Conservation (phyloP, 2,888 invertebrate genomes). For the Nomada ruficornis region DNA sequence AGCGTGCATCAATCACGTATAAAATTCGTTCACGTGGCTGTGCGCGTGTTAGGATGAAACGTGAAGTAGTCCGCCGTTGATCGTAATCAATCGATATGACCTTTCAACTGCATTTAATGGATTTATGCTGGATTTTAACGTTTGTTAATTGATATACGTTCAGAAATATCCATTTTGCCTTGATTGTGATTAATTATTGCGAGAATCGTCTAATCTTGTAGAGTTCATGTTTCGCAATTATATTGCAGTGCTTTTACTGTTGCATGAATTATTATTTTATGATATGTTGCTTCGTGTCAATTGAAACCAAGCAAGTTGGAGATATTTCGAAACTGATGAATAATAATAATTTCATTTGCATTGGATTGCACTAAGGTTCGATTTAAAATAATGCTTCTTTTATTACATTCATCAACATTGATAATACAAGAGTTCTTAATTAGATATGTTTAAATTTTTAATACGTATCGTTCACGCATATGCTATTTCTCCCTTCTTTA, state of each 20-base stretch:
- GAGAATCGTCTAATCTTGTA: too few species aligned
- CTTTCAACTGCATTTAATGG: slow-evolving; percentile 6
- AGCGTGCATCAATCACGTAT: slow-evolving; percentile 39
- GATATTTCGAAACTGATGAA: neutral
- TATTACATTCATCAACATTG: neutral
- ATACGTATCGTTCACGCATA: too few species aligned
- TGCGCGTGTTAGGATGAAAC: neutral
- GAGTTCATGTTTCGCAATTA: too few species aligned
- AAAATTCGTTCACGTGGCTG: slow-evolving; percentile 2
- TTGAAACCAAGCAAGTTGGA: neutral
- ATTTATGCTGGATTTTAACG: neutral
- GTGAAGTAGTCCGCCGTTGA: too few species aligned
- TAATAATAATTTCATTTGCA: neutral
- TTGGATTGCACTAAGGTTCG: neutral
- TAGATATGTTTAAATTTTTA: too few species aligned
- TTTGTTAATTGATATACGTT: neutral
- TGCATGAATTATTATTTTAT: too few species aligned
- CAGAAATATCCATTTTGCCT: too few species aligned
- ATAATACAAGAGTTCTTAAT: too few species aligned
- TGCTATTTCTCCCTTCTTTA: too few species aligned
- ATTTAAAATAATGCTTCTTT: neutral
- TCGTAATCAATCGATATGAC: slow-evolving; percentile 13
- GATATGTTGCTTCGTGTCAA: neutral
- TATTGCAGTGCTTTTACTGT: too few species aligned
- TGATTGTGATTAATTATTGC: too few species aligned